phyloP scores from a whole-genome alignment of 2,888 invertebrate genomes.

The Apamea crenata region DNA sequence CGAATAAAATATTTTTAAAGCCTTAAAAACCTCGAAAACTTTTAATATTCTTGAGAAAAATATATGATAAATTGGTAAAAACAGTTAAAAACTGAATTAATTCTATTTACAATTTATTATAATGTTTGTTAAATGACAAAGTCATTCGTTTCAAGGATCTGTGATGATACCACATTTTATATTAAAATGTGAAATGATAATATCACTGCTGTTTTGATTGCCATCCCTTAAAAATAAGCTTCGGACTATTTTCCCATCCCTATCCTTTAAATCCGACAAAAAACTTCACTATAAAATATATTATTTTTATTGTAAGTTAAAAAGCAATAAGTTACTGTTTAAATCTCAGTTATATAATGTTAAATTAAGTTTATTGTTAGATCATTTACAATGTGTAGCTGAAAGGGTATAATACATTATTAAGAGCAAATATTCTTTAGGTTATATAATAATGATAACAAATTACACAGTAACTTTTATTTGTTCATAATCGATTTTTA shows the following conservation, averaged over 20 bases:
- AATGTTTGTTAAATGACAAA: constrained; percentile 70
- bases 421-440: background rate
- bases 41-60: constrained; percentile 44
- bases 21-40: constrained; percentile 5
- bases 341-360: constrained; percentile 58
- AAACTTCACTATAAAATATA: constrained; percentile 28
- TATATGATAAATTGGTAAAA: constrained; percentile 24
- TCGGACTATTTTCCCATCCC: constrained; percentile 33
- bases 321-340: constrained; percentile 30
- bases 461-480: background rate
- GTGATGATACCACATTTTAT: constrained; percentile 88
- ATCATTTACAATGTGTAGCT: constrained; percentile 8
- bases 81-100: constrained; percentile 42
- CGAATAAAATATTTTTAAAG: background rate
- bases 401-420: constrained; percentile 10
- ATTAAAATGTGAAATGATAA: constrained; percentile 86
- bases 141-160: constrained; percentile 78
- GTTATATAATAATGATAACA: background rate
- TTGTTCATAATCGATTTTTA: background rate
- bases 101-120: constrained; percentile 47
- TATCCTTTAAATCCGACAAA: constrained; percentile 35
- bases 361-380: constrained; percentile 57
- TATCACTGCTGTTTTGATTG: constrained; percentile 82
- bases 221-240: constrained; percentile 62
- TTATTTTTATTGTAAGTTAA: constrained; percentile 26